These are phyloP conservation scores for Drosophila setifemur DNA, from an alignment of 1,140 invertebrate species.

Conservation along the genomic window DNA sequence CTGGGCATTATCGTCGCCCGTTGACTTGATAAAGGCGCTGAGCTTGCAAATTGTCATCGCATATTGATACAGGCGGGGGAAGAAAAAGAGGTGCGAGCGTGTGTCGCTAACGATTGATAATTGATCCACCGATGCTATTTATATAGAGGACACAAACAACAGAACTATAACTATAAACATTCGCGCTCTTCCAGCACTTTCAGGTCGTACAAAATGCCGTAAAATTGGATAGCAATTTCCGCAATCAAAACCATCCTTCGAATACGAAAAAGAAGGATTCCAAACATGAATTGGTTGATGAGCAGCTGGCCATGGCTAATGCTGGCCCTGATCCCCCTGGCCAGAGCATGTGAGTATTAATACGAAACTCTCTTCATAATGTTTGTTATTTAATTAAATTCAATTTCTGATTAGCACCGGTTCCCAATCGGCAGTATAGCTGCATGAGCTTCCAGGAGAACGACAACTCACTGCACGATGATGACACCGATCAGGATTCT, in stretches of 20 bases:
- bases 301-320: conserved; percentile 32
- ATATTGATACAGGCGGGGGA: conserved; percentile 30
- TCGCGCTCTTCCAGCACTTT: conserved; percentile 14
- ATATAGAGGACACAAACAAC: conserved; percentile 23
- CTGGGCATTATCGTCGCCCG: conserved; percentile 57
- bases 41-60: conserved; percentile 47
- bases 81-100: background rate
- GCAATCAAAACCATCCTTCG: background rate
- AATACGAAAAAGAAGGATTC: background rate
- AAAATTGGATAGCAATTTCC: conserved; percentile 3
- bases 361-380: background rate
- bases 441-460: conserved; percentile 76
- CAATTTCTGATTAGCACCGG: conserved; percentile 31
- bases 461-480: conserved; percentile 61
- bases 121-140: conserved; percentile 16
- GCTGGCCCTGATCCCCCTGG: conserved; percentile 34
- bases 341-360: conserved; percentile 44
- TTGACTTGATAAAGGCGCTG: conserved; percentile 46
- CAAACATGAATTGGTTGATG: conserved; percentile 41
- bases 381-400: background rate
- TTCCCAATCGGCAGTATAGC: conserved; percentile 57
- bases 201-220: conserved; percentile 52
- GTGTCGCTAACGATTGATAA: conserved; percentile 28
- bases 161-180: conserved; percentile 11
- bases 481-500: conserved; percentile 56